These are phyloP conservation scores for Clarias batrachus DNA, from an alignment of 2,113 vertebrate species.

Conservation along the genomic window DNA sequence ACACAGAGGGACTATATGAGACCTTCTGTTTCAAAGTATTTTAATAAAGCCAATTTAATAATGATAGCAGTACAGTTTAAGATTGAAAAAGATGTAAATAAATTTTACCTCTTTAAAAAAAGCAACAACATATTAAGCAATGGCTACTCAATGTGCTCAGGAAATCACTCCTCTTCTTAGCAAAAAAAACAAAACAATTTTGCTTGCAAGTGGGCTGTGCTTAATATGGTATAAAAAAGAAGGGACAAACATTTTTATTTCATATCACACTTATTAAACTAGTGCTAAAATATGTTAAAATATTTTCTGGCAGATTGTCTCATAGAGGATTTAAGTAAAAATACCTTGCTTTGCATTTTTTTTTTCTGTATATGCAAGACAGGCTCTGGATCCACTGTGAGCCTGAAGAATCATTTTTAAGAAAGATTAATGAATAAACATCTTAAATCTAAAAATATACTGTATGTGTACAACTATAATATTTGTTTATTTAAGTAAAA, in stretches of 20 bases:
- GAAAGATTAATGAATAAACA: no score
- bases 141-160: not conserved
- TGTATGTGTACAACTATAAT: no score
- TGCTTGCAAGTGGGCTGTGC: not conserved
- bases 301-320: no score
- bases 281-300: not conserved
- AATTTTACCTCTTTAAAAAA: not conserved
- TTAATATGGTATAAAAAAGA: not conserved
- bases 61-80: not conserved
- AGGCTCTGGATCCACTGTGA: no score
- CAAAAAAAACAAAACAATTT: not conserved
- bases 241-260: not conserved
- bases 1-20: not conserved
- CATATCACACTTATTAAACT: not conserved
- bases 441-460: no score
- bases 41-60: no score
- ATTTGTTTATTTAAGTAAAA: no score
- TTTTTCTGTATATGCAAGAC: no score
- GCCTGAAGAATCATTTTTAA: no score
- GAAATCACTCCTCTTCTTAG: not conserved
- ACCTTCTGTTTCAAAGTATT: not conserved
- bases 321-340: no score
- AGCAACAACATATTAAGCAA: not conserved
- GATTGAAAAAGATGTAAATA: not conserved
- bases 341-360: no score